Base-by-base conservation (phyloP, 2,797 vertebrate species). In the Antrozous pallidus region DNA sequence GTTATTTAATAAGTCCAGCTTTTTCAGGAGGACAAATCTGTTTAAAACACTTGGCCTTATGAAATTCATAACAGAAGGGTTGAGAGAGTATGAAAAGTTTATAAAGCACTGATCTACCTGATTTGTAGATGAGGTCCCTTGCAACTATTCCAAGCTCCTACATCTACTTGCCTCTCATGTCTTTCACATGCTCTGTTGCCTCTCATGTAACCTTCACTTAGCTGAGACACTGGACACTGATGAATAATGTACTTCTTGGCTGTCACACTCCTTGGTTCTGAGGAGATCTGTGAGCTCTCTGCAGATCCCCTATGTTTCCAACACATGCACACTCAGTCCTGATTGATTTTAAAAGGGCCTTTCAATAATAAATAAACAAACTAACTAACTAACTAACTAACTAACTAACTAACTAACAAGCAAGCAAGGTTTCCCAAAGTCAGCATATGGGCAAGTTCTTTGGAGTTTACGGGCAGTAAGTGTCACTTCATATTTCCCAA, bases 401-500 rank as follows among this genome's bases (percentile, higher is more conserved):
- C 9, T 54, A 8, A 56, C 11, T 26, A 2, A 56, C 24, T 24
- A 9, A 54, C 24, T 56, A 10, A 56, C 26, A 26, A 56, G 26
- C 4, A 56, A 67, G 38, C 36, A 87, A 85, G 38, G 9, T 74
- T 85, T 91, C 49, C 83, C 31, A 83, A 18, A 74, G 33, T 89
- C 75, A 73, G 16, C 42, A 86, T 65, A 45, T 47, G 70, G 26
- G 28, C n/a, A 82, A 94, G 36, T 90, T 88, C 20, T 74, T 31
- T 78, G 63, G 42, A 47, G 45, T 71, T 81, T 38, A 93, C 36
- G 51, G 54, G 83, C 33, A 85, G 28, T 67, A 83, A 82, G 54
- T 63, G 56, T 65, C 47, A 89, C 56, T 91, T 95, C 24, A 51
- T n/a, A 94, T 81, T 94, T 94, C 84, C 79, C 42, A 82, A 86